Evolutionary conservation across 2,113 vertebrate species (phyloP), one percentile per base, ranked within the genome.

Genomic region (Cricetomys ansorgei): DNA sequence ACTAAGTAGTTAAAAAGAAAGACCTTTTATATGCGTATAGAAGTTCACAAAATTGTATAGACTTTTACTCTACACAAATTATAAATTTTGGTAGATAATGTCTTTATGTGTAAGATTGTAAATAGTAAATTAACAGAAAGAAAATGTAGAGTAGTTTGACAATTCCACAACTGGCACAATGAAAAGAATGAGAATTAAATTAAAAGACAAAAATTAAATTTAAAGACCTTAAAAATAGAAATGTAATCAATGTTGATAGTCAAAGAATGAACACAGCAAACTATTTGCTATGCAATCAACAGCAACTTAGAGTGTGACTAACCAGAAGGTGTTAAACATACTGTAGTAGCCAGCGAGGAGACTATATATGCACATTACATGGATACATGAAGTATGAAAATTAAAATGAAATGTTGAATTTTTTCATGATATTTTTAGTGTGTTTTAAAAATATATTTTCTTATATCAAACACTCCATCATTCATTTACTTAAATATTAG

Each of bases 401-500:
- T 34, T 67, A 55, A 92, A 81, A 15, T 8, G 48, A 91, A 86
- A 86, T n/a, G 11, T 34, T 81, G 45, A 23, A 53, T 23, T 72
- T 69, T 81, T 76, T 67, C 48, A 62, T 89, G 65, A 19, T 65
- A 88, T 50, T 97, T 96, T 84, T 3, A 65, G 84, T 55, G 7
- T 93, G 9, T 50, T 89, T 90, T 72, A 53, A 62, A 4, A 65
- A 55, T 79, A 70, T 76, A 3, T 48, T 96, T 95, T 96, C 94
- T 81, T 92, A 59, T 3, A 50, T 11, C 27, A 96, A 45, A 83
- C 34, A 65, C 77, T 90, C 43, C 40, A 25, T 50, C 53, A 50
- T 84, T 95, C 31, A 84, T 72, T 70, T 89, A 92, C 27, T 65
- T 94, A 27, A 76, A 45, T 76, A 85, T 37, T 70, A n/a, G 80